Evolutionary conservation across 23 tunicate species (phyloP).

Genomic region (Clavelina lepadiformis): DNA sequence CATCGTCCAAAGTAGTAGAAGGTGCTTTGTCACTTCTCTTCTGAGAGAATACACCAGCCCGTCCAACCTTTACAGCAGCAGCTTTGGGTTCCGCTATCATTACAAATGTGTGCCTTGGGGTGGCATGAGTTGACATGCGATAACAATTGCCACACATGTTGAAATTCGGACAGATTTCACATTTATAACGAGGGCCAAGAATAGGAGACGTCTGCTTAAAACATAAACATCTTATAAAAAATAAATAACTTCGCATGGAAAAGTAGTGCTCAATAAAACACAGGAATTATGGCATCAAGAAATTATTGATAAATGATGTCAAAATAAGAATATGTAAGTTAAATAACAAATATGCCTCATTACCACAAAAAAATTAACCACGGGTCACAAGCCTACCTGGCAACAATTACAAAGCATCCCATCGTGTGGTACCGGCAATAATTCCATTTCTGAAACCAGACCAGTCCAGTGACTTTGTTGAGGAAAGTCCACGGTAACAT

Average conservation of each 20-base stretch:
- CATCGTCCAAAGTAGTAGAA: no score
- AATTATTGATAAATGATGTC: no score
- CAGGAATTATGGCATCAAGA: not conserved
- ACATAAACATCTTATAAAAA: not conserved
- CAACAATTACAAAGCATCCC: constrained; percentile 44
- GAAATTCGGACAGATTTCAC: constrained; percentile 52
- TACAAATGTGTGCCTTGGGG: constrained; percentile 60
- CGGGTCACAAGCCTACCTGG: constrained; percentile 55
- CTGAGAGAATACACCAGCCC: no score
- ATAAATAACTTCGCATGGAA: not conserved
- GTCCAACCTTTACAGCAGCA: constrained; percentile 7
- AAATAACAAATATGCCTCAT: no score
- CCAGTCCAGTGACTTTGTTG: constrained; percentile 83
- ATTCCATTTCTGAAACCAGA: constrained; percentile 55
- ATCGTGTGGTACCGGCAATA: constrained; percentile 38
- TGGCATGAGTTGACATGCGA: constrained; percentile 37
- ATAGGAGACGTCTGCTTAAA: constrained; percentile 22
- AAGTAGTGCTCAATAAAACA: not conserved
- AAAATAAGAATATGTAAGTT: no score
- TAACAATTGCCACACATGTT: constrained; percentile 67
- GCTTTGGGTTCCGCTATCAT: constrained; percentile 38
- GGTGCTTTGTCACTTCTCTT: no score
- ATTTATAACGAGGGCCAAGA: constrained; percentile 53
- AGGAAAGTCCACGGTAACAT: constrained; percentile 60
- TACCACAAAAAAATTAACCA: no score